Evolutionary conservation across 2,888 invertebrate species (phyloP).

Genomic region (Ormyrus rosae): DNA sequence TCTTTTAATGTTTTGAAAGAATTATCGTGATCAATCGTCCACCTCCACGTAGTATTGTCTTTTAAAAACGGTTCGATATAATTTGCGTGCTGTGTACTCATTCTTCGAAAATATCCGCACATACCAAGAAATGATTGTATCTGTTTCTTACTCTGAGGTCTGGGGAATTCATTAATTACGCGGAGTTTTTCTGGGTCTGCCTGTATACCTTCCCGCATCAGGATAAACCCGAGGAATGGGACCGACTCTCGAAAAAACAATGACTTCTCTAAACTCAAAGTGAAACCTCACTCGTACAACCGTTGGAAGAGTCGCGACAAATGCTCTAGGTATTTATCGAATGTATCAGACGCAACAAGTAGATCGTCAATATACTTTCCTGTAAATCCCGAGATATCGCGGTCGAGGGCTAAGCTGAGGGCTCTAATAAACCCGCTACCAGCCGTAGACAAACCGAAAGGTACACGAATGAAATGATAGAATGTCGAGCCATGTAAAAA

Average conservation of each 20-base stretch:
- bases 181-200: conserved; percentile 55
- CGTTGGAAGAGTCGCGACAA: neutral
- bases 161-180: conserved; percentile 61
- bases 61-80: conserved; percentile 44
- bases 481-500: neutral
- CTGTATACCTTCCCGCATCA: conserved; percentile 38
- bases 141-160: conserved; percentile 61
- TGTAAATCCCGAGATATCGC: too few relatives aligned
- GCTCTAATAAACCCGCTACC: neutral
- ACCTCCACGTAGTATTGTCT: neutral
- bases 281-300: conserved; percentile 43
- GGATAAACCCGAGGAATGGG: conserved; percentile 56
- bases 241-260: conserved; percentile 57
- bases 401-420: too few relatives aligned
- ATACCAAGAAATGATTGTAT: conserved; percentile 60
- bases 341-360: too few relatives aligned
- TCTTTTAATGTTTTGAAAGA: conserved; percentile 3
- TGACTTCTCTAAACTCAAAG: conserved; percentile 60
- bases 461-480: neutral
- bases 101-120: conserved; percentile 57
- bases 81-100: conserved; percentile 46
- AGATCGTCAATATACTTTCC: too few relatives aligned
- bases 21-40: neutral
- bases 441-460: neutral
- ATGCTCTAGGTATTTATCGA: too few relatives aligned